Percentiles rank a stretch among this genome's conserved stretches.
Conservation (phyloP, 23 tunicate genomes). For the Trididemnum nubilum region DNA sequence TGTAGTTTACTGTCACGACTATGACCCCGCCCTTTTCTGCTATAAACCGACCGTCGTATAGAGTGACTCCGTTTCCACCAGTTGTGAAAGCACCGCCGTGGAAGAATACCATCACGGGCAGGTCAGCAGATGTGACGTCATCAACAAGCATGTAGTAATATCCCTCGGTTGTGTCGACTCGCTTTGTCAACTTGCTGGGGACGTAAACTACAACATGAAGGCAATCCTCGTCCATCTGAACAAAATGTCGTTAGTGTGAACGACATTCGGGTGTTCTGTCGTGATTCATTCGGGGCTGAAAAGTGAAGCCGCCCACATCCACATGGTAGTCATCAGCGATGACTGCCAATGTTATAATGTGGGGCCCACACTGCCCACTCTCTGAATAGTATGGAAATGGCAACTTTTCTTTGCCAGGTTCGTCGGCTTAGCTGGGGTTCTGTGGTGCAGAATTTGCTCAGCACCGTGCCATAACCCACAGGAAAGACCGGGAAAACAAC, state of each 20-base stretch:
- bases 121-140: not conserved
- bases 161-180: slow-evolving; percentile 34
- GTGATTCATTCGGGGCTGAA: too few relatives aligned
- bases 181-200: slow-evolving; percentile 49
- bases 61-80: slow-evolving; percentile 56
- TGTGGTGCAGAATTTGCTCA: too few relatives aligned
- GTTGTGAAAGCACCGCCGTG: slow-evolving; percentile 81
- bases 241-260: not conserved
- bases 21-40: slow-evolving; percentile 68
- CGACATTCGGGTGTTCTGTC: too few relatives aligned
- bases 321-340: too few relatives aligned
- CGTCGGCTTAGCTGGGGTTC: too few relatives aligned
- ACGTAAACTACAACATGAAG: slow-evolving; percentile 49
- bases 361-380: too few relatives aligned
- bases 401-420: too few relatives aligned
- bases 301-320: too few relatives aligned
- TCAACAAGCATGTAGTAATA: slow-evolving; percentile 23
- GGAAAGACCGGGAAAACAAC: too few relatives aligned
- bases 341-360: too few relatives aligned
- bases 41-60: slow-evolving; percentile 64
- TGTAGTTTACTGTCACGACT: slow-evolving; percentile 58
- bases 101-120: slow-evolving; percentile 72
- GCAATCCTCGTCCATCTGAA: slow-evolving; percentile 72
- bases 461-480: too few relatives aligned
- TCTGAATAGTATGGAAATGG: too few relatives aligned